Evolutionary conservation across 2,888 invertebrate species (phyloP).

Genomic region (Chloroclystis v-ata): DNA sequence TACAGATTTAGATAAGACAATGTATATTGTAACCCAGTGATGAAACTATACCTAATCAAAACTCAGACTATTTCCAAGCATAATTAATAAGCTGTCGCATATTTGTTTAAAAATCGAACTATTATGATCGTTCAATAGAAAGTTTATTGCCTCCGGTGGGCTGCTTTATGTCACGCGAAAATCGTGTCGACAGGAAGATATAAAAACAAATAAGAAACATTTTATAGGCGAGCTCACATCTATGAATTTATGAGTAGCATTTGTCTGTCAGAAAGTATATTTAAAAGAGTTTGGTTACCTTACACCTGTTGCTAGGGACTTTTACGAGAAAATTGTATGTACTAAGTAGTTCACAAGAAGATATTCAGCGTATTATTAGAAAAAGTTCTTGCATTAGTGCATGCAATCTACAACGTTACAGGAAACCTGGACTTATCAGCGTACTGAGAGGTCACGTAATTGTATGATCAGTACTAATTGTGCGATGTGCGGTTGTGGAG

Average conservation of each 20-base stretch:
- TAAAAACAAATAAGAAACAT: slow-evolving; percentile 33
- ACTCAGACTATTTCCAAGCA: no score
- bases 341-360: no score
- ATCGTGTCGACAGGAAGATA: slow-evolving; percentile 47
- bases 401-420: no score
- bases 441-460: no score
- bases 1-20: slow-evolving; percentile 52
- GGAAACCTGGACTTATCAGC: no score
- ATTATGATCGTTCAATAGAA: slow-evolving; percentile 52
- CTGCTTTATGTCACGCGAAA: slow-evolving; percentile 40
- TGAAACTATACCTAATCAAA: no score
- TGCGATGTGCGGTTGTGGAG: no score
- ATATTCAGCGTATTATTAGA: no score
- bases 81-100: no score
- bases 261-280: slow-evolving; percentile 8
- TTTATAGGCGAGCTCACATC: slow-evolving; percentile 27
- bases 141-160: slow-evolving; percentile 63
- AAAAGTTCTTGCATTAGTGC: no score
- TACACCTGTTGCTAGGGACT: slow-evolving; percentile 1
- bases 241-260: slow-evolving; percentile 19
- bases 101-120: slow-evolving; percentile 45
- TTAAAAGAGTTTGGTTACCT: slow-evolving; percentile 6
- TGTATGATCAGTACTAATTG: no score
- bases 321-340: not conserved
- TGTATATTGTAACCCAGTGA: not conserved